phyloP scores from a whole-genome alignment of 2,888 invertebrate species.

The Ormyrus pomaceus region DNA sequence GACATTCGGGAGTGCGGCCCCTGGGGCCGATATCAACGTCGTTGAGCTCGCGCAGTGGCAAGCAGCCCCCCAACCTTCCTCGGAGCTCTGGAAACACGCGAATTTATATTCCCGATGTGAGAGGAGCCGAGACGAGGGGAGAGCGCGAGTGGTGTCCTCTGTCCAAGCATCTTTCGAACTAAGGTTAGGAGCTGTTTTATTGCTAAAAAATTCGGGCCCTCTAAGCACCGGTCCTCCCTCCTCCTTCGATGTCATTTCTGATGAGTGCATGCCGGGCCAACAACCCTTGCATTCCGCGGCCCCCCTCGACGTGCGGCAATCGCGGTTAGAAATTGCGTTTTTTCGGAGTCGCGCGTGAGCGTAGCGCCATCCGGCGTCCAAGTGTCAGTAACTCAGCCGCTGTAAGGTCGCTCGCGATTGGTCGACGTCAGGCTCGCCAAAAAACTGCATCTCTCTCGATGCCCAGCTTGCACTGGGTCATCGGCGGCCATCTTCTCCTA shows the following conservation, averaged over 20 bases:
- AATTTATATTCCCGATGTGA: slow-evolving; percentile 49
- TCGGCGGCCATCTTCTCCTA: neutral
- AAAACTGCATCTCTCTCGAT: neutral
- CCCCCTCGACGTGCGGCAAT: neutral
- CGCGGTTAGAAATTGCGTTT: slow-evolving; percentile 66
- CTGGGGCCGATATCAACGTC: slow-evolving; percentile 21
- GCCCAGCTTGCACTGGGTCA: neutral
- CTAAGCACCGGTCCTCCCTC: too few species aligned
- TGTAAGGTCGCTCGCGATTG: slow-evolving; percentile 67
- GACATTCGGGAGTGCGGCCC: slow-evolving; percentile 30
- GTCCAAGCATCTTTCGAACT: slow-evolving; percentile 63
- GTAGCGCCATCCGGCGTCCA: slow-evolving; percentile 70
- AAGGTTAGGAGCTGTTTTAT: slow-evolving; percentile 53
- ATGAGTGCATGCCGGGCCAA: too few species aligned
- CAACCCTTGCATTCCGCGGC: neutral
- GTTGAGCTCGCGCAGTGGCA: neutral
- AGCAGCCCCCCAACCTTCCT: neutral
- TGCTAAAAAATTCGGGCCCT: neutral
- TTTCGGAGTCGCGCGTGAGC: slow-evolving; percentile 61
- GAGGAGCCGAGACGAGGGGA: slow-evolving; percentile 44
- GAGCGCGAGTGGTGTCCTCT: slow-evolving; percentile 68
- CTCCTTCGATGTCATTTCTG: too few species aligned
- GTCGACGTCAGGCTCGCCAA: slow-evolving; percentile 52
- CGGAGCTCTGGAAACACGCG: slow-evolving; percentile 18
- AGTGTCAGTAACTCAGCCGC: slow-evolving; percentile 16